Evolutionary conservation across 1,140 invertebrate genomes (phyloP), one percentile per base, ranked within the genome.

Genomic region (Stenopsyche tienmushanensis): DNA sequence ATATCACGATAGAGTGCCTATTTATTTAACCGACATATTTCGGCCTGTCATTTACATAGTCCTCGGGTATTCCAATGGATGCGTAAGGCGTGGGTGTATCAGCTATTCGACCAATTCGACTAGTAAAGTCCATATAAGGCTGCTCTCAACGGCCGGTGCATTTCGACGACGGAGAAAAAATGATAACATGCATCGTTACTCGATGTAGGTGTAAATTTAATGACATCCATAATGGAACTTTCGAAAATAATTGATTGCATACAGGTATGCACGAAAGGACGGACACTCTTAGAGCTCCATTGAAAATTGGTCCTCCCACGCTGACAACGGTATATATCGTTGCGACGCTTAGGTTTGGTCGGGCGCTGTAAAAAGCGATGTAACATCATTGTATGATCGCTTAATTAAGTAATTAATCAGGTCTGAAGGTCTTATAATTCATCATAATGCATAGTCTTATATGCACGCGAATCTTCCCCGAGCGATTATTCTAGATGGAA

Each of bases 161-260:
- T 57, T 34, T 39, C n/a, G 54, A 57, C 42, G 34, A 57, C 42
- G 39, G 42, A 57, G 42, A 57, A 50, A 5, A 18, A 10, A 50
- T 50, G 21, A 50, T 50, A 50, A 18, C 47, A 21, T 23, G 47
- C 18, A 50, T 50, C 17, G 47, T 29, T 57, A 57, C 39, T 18
- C 39, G 17, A 18, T 45, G 17, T 45, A 45, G 9, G 17, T 45
- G 17, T 45, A 45, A 13, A 34, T 13, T 34, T 34, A 34, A 34
- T 13, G 29, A 34, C 13, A 34, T 34, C 29, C 5, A 34, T 34
- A 34, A 34, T 7, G 13, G 13, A 34, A 57, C 53, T 57, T 57
- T 57, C 41, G 42, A 60, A 60, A 26, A 47, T 60, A 60, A 60
- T 60, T 60, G 57, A 60, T 60, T 41, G 57, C 7, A 20, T 34